Conservation (phyloP, 2,113 vertebrate species). For the Rhinolophus ferrumequinum region DNA sequence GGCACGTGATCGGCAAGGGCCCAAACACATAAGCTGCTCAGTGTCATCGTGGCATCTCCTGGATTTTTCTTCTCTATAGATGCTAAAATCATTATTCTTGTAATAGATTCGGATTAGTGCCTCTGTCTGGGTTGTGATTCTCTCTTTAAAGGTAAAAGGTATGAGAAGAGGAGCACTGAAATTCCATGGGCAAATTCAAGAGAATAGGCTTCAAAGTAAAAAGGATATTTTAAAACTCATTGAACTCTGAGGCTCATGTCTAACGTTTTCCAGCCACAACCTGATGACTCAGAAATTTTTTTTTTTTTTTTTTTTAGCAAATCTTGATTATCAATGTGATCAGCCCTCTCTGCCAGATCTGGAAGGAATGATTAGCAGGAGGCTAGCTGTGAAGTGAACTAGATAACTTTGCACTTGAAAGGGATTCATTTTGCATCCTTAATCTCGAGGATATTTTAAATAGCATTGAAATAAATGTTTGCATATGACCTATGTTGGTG, state of each 20-base stretch:
- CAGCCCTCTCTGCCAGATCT: neutral
- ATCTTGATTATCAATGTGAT: constrained; percentile 55
- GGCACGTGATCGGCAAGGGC: neutral
- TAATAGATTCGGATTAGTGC: neutral
- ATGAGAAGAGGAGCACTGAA: neutral
- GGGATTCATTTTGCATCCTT: neutral
- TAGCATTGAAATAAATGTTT: constrained; percentile 45
- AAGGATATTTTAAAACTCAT: constrained; percentile 43
- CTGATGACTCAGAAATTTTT: constrained; percentile 44
- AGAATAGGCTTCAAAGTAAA: neutral
- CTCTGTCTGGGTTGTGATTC: neutral
- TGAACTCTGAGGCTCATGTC: neutral
- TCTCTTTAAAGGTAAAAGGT: neutral
- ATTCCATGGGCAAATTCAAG: neutral
- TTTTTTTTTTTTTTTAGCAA: constrained; percentile 12
- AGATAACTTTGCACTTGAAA: constrained; percentile 19
- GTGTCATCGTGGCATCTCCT: neutral
- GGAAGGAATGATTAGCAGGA: constrained; percentile 14
- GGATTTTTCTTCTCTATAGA: neutral
- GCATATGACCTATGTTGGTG: neutral
- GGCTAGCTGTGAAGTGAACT: constrained; percentile 20
- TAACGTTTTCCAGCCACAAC: constrained; percentile 29
- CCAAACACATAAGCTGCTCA: neutral
- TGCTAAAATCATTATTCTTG: neutral
- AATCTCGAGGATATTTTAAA: constrained; percentile 33